Conservation (phyloP, 2,797 vertebrate genomes). For the Sebastes itinus region DNA sequence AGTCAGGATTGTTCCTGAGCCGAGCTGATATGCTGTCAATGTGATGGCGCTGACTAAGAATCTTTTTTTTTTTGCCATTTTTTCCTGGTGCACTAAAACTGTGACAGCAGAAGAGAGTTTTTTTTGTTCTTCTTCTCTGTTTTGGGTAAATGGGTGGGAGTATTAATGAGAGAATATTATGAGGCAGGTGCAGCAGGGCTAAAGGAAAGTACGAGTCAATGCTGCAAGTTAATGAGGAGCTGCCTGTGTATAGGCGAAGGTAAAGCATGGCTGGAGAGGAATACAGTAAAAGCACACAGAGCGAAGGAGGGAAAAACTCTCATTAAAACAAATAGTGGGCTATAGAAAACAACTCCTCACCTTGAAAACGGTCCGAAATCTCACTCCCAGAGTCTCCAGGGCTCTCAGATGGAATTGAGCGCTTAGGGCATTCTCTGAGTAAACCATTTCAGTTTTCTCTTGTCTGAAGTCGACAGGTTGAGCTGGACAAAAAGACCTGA, state of each 20-base stretch:
- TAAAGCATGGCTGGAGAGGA: conserved; percentile 47
- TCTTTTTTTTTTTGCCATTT: not conserved
- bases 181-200: conserved; percentile 31
- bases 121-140: not conserved
- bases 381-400: conserved; percentile 38
- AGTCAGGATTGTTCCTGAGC: conserved; percentile 68
- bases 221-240: conserved; percentile 62
- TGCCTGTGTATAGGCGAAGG: conserved; percentile 25
- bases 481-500: conserved; percentile 72
- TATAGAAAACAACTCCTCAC: conserved; percentile 46
- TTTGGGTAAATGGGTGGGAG: conserved; percentile 54
- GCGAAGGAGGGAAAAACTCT: conserved; percentile 31
- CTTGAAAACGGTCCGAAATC: conserved; percentile 49
- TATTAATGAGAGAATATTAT: conserved; percentile 53
- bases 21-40: conserved; percentile 57
- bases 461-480: conserved; percentile 73
- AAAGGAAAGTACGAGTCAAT: conserved; percentile 5
- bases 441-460: conserved; percentile 71
- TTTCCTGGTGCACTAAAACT: conserved; percentile 40
- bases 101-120: conserved; percentile 31
- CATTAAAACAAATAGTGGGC: conserved; percentile 68
- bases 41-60: conserved; percentile 54
- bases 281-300: conserved; percentile 19
- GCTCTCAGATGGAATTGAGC: conserved; percentile 51
- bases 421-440: conserved; percentile 69